Evolutionary conservation across 1,140 invertebrate species (phyloP).

Genomic region (Triops longicaudatus): DNA sequence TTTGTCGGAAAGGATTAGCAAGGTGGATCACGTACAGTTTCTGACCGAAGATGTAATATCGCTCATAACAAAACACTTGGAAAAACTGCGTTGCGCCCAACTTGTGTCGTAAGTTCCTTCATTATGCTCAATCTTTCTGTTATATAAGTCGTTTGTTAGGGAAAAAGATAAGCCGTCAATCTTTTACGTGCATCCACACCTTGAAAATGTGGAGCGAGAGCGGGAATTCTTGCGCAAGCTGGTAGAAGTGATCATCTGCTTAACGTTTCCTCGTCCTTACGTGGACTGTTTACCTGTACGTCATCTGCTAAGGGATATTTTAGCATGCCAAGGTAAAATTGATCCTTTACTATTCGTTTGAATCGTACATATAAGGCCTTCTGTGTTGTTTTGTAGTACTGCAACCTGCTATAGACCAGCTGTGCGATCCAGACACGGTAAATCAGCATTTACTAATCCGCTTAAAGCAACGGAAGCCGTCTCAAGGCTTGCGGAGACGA

Average conservation of each 20-base stretch:
- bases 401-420: slow-evolving; percentile 66
- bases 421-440: slow-evolving; percentile 84
- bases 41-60: slow-evolving; percentile 71
- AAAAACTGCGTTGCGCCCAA: slow-evolving; percentile 67
- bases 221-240: slow-evolving; percentile 69
- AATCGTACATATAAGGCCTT: not conserved
- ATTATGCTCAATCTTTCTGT: slow-evolving; percentile 26
- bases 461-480: slow-evolving; percentile 65
- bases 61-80: slow-evolving; percentile 72
- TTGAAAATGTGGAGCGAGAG: slow-evolving; percentile 62
- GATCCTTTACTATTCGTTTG: slow-evolving; percentile 23
- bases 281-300: slow-evolving; percentile 59
- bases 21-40: slow-evolving; percentile 70
- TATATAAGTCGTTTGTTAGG: slow-evolving; percentile 24
- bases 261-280: slow-evolving; percentile 70
- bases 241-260: slow-evolving; percentile 69
- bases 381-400: slow-evolving; percentile 58
- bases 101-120: slow-evolving; percentile 53
- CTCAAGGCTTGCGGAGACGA: slow-evolving; percentile 64
- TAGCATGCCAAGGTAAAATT: slow-evolving; percentile 67
- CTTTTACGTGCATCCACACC: slow-evolving; percentile 44
- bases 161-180: slow-evolving; percentile 27
- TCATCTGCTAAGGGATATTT: slow-evolving; percentile 68
- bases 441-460: slow-evolving; percentile 78
- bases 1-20: slow-evolving; percentile 58